Evolutionary conservation across 2,113 vertebrate genomes (phyloP).

Genomic region (Toxotes jaculatrix): DNA sequence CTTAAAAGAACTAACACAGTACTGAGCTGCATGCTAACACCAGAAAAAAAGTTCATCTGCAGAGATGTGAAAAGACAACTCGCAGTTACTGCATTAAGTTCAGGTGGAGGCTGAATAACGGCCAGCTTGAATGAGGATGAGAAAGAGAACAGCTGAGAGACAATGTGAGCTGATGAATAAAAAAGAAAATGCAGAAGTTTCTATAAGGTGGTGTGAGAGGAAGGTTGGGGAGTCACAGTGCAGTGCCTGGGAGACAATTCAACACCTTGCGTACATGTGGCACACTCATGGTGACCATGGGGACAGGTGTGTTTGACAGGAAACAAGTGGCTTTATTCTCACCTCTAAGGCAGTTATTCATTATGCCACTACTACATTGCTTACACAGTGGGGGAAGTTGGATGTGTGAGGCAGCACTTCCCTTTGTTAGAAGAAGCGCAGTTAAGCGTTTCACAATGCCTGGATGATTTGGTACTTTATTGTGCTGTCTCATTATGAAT

Average conservation of each 20-base stretch:
- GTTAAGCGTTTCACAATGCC: slow-evolving; percentile 13
- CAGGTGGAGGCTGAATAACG: background rate
- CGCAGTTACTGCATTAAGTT: background rate
- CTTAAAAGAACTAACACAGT: background rate
- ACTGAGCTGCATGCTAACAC: background rate
- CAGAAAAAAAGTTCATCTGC: background rate
- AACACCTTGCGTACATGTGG: slow-evolving; percentile 3
- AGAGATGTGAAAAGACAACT: background rate
- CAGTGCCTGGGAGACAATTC: slow-evolving; percentile 18
- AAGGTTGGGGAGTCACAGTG: slow-evolving; percentile 9
- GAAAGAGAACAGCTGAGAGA: background rate
- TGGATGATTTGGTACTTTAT: slow-evolving; percentile 14
- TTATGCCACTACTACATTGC: background rate
- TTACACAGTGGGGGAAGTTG: slow-evolving; percentile 1
- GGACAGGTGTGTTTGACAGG: slow-evolving; percentile 21
- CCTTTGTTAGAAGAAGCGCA: slow-evolving; percentile 12
- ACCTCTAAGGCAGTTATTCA: background rate
- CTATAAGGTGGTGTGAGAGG: background rate
- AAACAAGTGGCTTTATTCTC: slow-evolving; percentile 13
- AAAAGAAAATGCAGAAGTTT: background rate
- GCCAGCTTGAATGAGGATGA: slow-evolving; percentile 7
- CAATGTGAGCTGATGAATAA: background rate
- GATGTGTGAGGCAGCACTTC: background rate
- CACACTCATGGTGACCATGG: slow-evolving; percentile 21
- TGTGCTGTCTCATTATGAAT: slow-evolving; percentile 26